Base-by-base conservation (phyloP, 2,113 vertebrate species). In the Cygnus buccinator region DNA sequence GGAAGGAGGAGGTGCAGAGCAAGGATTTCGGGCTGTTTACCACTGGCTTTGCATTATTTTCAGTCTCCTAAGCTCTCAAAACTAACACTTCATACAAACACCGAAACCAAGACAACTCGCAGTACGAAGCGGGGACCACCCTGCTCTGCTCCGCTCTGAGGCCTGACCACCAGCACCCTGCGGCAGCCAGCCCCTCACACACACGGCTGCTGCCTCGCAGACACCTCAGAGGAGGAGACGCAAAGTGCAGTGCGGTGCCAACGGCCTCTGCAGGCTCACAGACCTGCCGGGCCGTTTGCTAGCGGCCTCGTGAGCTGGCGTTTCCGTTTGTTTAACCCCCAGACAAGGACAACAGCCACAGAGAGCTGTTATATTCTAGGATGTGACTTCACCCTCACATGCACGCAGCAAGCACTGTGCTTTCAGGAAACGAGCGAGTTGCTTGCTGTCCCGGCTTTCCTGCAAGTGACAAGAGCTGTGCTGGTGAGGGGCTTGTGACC, bases 121-220 rank as follows among this genome's bases (percentile, higher is more conserved):
- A 7, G 20, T 41, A 62, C 4, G 35, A 31, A 31, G 3, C 31
- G 6, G 50, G n/a, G 72, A 3, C 41, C 25, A 5, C 1, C n/a
- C 33, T 35, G 15, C 0, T 1, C 35, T 25, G 3, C 20, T 7
- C 2, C 0, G 0, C 20, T 7, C 2, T 0, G 0, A 4, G 18
- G 55, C 0, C 33, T 6, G 3, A 25, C 0, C 7, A 6, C 48
- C 41, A 17, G 37, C 71, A 4, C 20, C 35, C 29, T 9, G 6
- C 4, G 33, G 48, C 22, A 12, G 33, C 21, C 1, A 3, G 22
- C 12, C 12, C 3, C 3, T 10, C 59, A 35, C n/a, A 6, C 2
- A 12, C 44, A 9, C 8, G 2, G 43, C 25, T 6, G 55, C 74
- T 17, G 10, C 48, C 50, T 65, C 2, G 39, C 1, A 59, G 43